Evolutionary conservation across 1,140 invertebrate genomes (phyloP).

Genomic region (Stegodyphus dumicola): DNA sequence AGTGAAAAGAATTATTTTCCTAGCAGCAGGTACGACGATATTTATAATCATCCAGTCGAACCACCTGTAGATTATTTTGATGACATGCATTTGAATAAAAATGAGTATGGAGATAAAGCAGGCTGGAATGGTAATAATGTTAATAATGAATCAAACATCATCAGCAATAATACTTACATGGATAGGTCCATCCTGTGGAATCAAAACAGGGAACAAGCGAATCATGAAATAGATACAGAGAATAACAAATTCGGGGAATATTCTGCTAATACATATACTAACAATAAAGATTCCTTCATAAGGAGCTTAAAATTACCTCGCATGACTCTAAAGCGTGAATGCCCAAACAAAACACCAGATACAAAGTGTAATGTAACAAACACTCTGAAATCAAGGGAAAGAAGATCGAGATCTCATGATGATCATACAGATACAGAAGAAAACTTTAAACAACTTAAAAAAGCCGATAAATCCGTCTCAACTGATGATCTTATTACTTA

Average conservation of each 20-base stretch:
- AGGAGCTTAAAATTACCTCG: not conserved
- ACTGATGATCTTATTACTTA: conserved; percentile 24
- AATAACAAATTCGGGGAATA: no score
- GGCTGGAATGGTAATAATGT: not conserved
- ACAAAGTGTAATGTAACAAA: not conserved
- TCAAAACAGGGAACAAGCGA: no score
- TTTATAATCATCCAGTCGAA: conserved; percentile 12
- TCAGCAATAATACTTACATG: no score
- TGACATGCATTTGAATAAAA: conserved; percentile 9
- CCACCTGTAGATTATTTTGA: conserved; percentile 46
- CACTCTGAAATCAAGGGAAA: conserved; percentile 12
- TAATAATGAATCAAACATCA: no score
- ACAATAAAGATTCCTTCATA: not conserved
- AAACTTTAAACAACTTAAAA: conserved; percentile 14
- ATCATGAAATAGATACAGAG: no score
- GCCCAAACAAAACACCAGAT: not conserved
- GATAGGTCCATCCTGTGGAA: no score
- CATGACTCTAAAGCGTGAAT: not conserved
- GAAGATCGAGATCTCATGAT: conserved; percentile 45
- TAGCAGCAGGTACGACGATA: not conserved
- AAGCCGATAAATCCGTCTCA: conserved; percentile 42
- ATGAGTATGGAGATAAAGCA: conserved; percentile 7
- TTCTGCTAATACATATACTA: not conserved
- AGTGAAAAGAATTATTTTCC: not conserved
- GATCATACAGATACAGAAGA: conserved; percentile 19